Percentiles rank a stretch among this genome's conserved stretches.
phyloP scores from a whole-genome alignment of 1,140 invertebrate genomes.

The Brachionus rotundiformis region DNA sequence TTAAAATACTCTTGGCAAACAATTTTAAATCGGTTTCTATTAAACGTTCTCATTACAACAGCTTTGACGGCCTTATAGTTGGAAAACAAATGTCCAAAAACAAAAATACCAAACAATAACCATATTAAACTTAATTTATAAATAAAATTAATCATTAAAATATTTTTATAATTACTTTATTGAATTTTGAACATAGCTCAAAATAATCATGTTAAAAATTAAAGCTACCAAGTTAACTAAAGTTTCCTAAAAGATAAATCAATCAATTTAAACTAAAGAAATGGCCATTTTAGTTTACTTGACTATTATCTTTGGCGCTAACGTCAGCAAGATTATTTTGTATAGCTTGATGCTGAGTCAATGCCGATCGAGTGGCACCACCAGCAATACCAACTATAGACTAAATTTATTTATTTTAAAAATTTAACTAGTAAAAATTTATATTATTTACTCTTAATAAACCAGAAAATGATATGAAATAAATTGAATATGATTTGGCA shows the following conservation, averaged over 20 bases:
- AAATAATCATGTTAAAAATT: constrained; percentile 47
- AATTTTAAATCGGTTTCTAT: constrained; percentile 35
- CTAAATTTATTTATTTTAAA: constrained; percentile 54
- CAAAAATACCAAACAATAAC: constrained; percentile 18
- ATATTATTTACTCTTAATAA: constrained; percentile 50
- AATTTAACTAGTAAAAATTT: background rate
- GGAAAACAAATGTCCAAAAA: constrained; percentile 8
- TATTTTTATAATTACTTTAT: constrained; percentile 5
- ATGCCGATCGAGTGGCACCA: constrained; percentile 82
- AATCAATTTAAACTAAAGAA: background rate
- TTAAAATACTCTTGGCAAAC: constrained; percentile 22
- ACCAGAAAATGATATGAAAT: constrained; percentile 48
- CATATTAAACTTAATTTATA: constrained; percentile 38
- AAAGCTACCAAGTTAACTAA: constrained; percentile 51
- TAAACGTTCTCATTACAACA: constrained; percentile 38
- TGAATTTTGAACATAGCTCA: constrained; percentile 45
- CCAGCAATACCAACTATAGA: constrained; percentile 80
- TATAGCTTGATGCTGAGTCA: constrained; percentile 85
- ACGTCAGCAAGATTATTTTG: constrained; percentile 87
- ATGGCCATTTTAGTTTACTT: constrained; percentile 60
- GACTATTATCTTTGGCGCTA: constrained; percentile 90
- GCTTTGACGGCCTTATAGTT: constrained; percentile 51
- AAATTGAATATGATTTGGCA: constrained; percentile 57
- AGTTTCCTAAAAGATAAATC: constrained; percentile 51
- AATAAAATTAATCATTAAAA: background rate